A percentile compares a stretch with the other conserved stretches of the same genome.
Evolutionary conservation across 2,797 vertebrate species (phyloP).

Genomic region (Chaetodon trifasciatus): DNA sequence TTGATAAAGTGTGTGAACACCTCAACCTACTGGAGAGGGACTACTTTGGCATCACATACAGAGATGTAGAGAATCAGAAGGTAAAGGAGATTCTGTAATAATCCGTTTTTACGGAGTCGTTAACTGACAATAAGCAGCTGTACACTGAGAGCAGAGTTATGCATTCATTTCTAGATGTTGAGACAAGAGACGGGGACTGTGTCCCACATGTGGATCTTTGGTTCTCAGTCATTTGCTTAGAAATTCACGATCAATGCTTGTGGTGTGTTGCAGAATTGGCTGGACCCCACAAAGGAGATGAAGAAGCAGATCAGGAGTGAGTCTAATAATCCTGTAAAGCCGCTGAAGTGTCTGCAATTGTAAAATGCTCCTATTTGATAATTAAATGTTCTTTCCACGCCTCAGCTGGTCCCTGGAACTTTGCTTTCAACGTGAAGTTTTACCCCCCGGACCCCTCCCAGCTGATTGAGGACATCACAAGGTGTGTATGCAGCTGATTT

Average conservation of each 20-base stretch:
- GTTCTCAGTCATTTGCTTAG: neutral
- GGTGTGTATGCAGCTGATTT: slow-evolving; percentile 78
- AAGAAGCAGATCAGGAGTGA: slow-evolving; percentile 98
- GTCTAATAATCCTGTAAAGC: slow-evolving; percentile 65
- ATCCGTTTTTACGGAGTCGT: too few relatives aligned
- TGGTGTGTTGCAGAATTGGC: slow-evolving; percentile 91
- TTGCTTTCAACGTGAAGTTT: slow-evolving; percentile 98
- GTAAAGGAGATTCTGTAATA: slow-evolving; percentile 70
- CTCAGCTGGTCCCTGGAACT: slow-evolving; percentile 95
- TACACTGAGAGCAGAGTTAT: neutral
- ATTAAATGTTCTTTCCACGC: slow-evolving; percentile 23
- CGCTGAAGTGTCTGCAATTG: neutral
- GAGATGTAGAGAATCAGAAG: slow-evolving; percentile 97
- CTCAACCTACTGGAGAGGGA: slow-evolving; percentile 98
- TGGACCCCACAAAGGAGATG: slow-evolving; percentile 96
- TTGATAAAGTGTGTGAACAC: slow-evolving; percentile 97
- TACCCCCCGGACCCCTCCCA: slow-evolving; percentile 97
- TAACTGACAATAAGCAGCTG: neutral
- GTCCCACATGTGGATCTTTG: neutral
- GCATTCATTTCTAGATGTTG: neutral
- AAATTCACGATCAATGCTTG: neutral
- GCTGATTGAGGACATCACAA: slow-evolving; percentile 97
- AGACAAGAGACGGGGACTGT: neutral
- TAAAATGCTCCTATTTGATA: slow-evolving; percentile 22
- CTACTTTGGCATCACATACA: slow-evolving; percentile 95